Evolutionary conservation across 1,140 invertebrate genomes (phyloP).

Genomic region (Procambarus clarkii): DNA sequence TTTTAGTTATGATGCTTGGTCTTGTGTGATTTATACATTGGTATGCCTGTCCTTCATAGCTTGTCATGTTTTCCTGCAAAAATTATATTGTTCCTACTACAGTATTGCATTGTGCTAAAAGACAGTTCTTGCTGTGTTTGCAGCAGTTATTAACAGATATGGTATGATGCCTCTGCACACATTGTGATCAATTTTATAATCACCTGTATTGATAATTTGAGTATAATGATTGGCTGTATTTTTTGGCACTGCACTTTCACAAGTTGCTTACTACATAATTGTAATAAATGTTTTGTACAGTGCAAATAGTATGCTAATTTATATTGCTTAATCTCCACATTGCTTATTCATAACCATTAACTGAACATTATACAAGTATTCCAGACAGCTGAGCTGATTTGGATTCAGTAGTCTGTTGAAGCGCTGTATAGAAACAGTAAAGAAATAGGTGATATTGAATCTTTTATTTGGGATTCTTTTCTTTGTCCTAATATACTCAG

Average conservation of each 20-base stretch:
- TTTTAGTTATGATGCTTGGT: not conserved
- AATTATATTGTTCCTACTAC: not conserved
- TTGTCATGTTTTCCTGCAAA: not conserved
- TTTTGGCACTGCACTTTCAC: not conserved
- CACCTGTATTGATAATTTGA: not conserved
- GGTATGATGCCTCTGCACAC: not conserved
- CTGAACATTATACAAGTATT: no score
- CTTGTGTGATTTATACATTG: not conserved
- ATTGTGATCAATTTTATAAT: not conserved
- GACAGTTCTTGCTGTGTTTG: not conserved
- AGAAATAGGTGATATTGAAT: no score
- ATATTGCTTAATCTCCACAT: not conserved
- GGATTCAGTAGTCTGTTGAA: no score
- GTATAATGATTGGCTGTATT: not conserved
- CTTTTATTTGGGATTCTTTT: no score
- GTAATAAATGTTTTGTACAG: not conserved
- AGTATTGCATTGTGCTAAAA: not conserved
- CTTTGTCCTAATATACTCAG: no score
- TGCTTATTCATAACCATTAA: no score
- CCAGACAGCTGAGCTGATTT: no score
- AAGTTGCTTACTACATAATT: not conserved
- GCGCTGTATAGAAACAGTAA: no score
- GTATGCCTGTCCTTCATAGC: not conserved
- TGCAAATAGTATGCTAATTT: not conserved
- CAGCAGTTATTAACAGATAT: not conserved